Evolutionary conservation across 2,113 vertebrate species (phyloP).

Genomic region (Hydropotes inermis): DNA sequence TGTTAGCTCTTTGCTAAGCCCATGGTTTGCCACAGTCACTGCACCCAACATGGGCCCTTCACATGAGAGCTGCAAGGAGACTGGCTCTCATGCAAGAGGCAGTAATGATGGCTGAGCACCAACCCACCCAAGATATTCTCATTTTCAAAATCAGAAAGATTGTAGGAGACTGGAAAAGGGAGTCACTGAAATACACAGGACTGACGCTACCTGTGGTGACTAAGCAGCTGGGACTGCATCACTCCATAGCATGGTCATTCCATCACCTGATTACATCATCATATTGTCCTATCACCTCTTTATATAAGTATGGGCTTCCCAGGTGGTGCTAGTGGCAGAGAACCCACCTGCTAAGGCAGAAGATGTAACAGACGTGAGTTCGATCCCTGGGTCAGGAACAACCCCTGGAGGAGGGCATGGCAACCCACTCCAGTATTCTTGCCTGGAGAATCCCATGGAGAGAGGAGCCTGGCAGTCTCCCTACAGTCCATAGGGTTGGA

Average conservation of each 20-base stretch:
- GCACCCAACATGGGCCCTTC: not conserved
- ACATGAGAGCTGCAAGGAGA: not conserved
- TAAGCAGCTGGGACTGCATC: not conserved
- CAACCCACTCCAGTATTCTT: not conserved
- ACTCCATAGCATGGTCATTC: rapidly evolving
- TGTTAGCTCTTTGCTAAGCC: too few relatives aligned
- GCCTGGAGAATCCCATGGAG: not conserved
- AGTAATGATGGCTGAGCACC: rapidly evolving
- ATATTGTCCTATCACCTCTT: too few relatives aligned
- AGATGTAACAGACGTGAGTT: not conserved
- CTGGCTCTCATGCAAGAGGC: rapidly evolving
- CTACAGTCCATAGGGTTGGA: not conserved
- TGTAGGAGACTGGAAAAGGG: rapidly evolving
- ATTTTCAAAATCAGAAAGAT: not conserved
- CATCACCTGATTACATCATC: rapidly evolving
- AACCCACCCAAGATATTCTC: rapidly evolving
- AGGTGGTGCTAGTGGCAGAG: not conserved
- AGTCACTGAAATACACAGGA: rapidly evolving
- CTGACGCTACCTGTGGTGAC: not conserved
- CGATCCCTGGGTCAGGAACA: not conserved
- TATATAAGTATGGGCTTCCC: not conserved
- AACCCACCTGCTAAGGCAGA: not conserved
- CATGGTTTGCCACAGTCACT: rapidly evolving
- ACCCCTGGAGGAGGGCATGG: not conserved
- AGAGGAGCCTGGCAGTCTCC: not conserved